Base-by-base conservation (phyloP, 2,888 invertebrate genomes). In the Tenthredo distinguenda region DNA sequence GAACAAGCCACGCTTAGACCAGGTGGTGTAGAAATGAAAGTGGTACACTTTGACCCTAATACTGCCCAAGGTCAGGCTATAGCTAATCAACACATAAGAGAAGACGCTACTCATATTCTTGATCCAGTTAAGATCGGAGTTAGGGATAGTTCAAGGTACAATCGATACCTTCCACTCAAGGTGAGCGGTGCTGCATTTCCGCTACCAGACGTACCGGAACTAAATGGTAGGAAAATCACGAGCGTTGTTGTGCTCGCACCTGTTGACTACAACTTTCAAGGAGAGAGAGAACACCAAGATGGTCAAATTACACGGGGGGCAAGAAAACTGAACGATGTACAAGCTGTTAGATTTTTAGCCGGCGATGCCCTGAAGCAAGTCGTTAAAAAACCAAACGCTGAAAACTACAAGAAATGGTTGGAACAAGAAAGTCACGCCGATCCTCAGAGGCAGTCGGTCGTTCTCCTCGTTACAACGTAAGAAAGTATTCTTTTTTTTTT, bases 221-320 rank as follows among this genome's bases (percentile, higher is more conserved):
- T 98, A 37, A 95, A 95, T 90, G 97, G 97, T 77, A 96, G 96
- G 90, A 96, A 95, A 91, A 96, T 98, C n/a, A 96, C 97, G 12
- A 97, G 97, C 91, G 97, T 98, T 1, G 98, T 98, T 0, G 97
- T 98, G 1, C 93, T 98, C 87, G 98, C 98, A 3, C 98, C 98
- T 0, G 97, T 98, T 2, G 96, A 97, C 92, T 97, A 97, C 86
- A 96, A 96, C 91, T 95, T 95, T 88, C 93, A 96, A 86, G 90
- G 91, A 3, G 87, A 88, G 3, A 84, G 76, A 26, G 90, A 88
- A 47, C 93, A 93, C 86, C 91, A 90, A 40, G 86, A 90, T 12
- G 88, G 90, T 6, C 89, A 92, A 7, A 90, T 92, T 43, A 88
- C 84, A 85, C 18, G 88, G 84, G 9, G 87, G 68, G 26, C 86